A percentile compares a stretch with the other conserved stretches of the same genome.
Conservation (phyloP, 2,888 invertebrate species). For the Scaptomyza tumidula region DNA sequence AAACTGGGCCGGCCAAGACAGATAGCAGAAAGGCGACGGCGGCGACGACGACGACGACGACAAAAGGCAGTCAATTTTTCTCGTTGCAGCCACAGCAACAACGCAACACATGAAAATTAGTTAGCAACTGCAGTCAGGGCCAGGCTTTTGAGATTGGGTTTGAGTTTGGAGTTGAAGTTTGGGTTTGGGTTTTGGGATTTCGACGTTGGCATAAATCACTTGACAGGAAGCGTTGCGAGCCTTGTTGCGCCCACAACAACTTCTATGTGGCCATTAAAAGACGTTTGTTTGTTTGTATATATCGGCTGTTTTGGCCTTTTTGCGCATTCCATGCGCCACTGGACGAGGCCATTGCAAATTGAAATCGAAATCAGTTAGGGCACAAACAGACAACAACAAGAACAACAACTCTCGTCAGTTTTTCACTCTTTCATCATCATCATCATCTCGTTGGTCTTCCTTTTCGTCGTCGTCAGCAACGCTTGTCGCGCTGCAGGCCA, state of each 20-base stretch:
- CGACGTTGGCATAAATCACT: conserved; percentile 77
- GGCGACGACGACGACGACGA: conserved; percentile 36
- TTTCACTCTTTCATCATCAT: conserved; percentile 24
- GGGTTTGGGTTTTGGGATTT: conserved; percentile 20
- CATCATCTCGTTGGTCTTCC: conserved; percentile 32
- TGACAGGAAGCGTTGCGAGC: conserved; percentile 79
- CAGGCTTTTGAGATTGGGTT: conserved; percentile 25
- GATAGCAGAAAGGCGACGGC: conserved; percentile 37
- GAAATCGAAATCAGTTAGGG: conserved; percentile 79
- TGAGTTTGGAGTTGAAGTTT: conserved; percentile 10
- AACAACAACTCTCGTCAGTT: conserved; percentile 41
- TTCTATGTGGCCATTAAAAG: conserved; percentile 79
- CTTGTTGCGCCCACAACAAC: conserved; percentile 77
- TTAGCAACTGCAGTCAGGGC: conserved; percentile 45
- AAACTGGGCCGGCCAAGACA: conserved; percentile 61
- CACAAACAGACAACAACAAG: conserved; percentile 28
- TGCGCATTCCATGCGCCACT: conserved; percentile 40
- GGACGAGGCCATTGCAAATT: conserved; percentile 64
- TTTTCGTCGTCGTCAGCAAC: neutral
- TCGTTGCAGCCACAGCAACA: conserved; percentile 17
- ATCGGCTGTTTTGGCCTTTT: conserved; percentile 20
- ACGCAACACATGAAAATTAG: conserved; percentile 72
- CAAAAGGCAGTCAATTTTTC: conserved; percentile 78
- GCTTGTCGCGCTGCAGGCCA: conserved; percentile 46
- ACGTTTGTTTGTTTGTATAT: conserved; percentile 67